A percentile compares a stretch with the other conserved stretches of the same genome.
Conservation (phyloP, 2,888 invertebrate genomes). For the Leuctra nigra region DNA sequence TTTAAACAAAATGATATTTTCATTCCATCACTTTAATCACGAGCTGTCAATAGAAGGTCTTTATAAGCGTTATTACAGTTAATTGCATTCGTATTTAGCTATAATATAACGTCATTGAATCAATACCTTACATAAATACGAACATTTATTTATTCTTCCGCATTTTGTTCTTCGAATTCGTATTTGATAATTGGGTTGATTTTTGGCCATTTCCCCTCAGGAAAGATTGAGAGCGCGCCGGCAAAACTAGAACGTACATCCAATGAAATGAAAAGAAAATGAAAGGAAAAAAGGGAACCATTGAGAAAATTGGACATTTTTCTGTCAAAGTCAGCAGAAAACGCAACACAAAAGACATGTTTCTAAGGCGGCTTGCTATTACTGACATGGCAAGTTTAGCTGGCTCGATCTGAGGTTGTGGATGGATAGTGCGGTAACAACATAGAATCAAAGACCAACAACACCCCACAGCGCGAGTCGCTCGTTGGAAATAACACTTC, state of each 20-base stretch:
- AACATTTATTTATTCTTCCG: neutral
- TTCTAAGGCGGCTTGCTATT: constrained; percentile 11
- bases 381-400: constrained; percentile 10
- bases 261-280: constrained; percentile 9
- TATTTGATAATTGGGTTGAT: constrained; percentile 1
- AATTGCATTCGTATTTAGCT: too few species aligned
- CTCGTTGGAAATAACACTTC: too few species aligned
- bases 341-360: constrained; percentile 11
- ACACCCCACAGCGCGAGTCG: too few species aligned
- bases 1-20: too few species aligned
- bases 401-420: too few species aligned
- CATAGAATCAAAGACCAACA: too few species aligned
- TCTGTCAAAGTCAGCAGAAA: constrained; percentile 13
- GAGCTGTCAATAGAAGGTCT: too few species aligned
- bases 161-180: neutral
- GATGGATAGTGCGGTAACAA: too few species aligned
- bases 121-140: too few species aligned
- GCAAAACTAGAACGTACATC: neutral
- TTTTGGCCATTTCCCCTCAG: neutral
- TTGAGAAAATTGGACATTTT: constrained; percentile 13
- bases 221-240: neutral
- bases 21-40: too few species aligned
- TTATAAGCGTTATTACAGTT: too few species aligned
- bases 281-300: neutral
- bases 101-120: too few species aligned